Conservation (phyloP, 1,140 invertebrate species). For the Lutraria rhynchaena region DNA sequence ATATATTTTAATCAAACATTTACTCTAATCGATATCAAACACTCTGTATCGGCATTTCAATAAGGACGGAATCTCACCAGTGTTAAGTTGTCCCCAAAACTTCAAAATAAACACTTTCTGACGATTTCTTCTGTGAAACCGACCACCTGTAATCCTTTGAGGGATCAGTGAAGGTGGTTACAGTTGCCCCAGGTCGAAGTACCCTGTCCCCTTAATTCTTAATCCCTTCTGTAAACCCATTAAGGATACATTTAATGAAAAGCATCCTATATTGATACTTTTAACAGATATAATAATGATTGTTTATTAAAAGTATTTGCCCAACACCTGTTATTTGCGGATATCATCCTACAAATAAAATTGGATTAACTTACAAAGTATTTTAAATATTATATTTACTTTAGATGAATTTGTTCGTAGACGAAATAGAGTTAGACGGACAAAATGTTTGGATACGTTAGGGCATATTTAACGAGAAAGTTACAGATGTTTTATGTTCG, state of each 20-base stretch:
- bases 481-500: too few species aligned
- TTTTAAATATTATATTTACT: neutral
- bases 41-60: neutral
- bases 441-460: neutral
- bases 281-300: constrained; percentile 37
- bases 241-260: constrained; percentile 31
- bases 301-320: constrained; percentile 41
- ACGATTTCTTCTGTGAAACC: constrained; percentile 16
- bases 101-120: constrained; percentile 38
- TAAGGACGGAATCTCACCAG: neutral
- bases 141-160: constrained; percentile 24
- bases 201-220: constrained; percentile 2
- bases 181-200: neutral
- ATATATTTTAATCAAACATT: too few species aligned
- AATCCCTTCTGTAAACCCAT: constrained; percentile 46
- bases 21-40: too few species aligned
- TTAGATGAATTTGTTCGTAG: too few species aligned
- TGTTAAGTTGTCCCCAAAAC: constrained; percentile 4
- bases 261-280: constrained; percentile 45
- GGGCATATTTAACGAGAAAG: neutral
- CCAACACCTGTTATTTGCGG: constrained; percentile 36
- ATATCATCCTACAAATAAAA: constrained; percentile 33
- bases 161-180: neutral
- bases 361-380: constrained; percentile 28
- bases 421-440: neutral